phyloP scores from a whole-genome alignment of 2,888 invertebrate species.

The Xanthia icteritia region DNA sequence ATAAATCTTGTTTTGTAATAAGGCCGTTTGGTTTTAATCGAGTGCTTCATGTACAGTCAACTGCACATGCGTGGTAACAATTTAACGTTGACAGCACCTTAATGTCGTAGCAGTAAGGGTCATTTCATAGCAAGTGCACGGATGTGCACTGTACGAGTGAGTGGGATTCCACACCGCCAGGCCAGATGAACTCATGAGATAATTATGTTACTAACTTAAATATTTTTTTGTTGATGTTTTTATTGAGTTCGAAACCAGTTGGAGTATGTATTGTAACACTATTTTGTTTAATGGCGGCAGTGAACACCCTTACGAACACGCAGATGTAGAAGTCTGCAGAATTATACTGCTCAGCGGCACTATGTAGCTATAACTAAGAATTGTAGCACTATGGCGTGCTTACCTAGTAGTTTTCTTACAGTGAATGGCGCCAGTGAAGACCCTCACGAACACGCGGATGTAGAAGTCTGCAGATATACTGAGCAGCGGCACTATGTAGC shows the following conservation, averaged over 20 bases:
- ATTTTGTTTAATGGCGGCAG: conserved; percentile 92
- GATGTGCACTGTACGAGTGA: background rate
- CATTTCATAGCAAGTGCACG: background rate
- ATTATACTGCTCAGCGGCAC: conserved; percentile 95
- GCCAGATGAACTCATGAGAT: background rate
- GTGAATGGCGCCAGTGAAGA: conserved; percentile 94
- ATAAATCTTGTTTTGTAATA: too few species aligned
- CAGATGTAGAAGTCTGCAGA: conserved; percentile 99
- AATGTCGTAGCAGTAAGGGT: too few species aligned
- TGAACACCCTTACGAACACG: conserved; percentile 96
- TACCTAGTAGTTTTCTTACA: conserved; percentile 97
- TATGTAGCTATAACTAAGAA: conserved; percentile 89
- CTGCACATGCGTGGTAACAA: background rate
- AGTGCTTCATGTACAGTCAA: background rate
- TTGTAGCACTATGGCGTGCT: conserved; percentile 44
- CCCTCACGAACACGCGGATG: conserved; percentile 96
- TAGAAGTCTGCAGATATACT: conserved; percentile 99
- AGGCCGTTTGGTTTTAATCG: background rate
- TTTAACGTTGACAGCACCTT: background rate
- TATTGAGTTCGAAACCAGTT: background rate
- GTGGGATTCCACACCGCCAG: background rate
- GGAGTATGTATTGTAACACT: background rate
- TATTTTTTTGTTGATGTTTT: background rate
- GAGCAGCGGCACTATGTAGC: conserved; percentile 97
- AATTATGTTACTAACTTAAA: background rate